A percentile compares a stretch with the other conserved stretches of the same genome.
These are phyloP conservation scores for Notamacropus eugenii DNA, from an alignment of 2,797 vertebrate genomes.

Conservation along the genomic window DNA sequence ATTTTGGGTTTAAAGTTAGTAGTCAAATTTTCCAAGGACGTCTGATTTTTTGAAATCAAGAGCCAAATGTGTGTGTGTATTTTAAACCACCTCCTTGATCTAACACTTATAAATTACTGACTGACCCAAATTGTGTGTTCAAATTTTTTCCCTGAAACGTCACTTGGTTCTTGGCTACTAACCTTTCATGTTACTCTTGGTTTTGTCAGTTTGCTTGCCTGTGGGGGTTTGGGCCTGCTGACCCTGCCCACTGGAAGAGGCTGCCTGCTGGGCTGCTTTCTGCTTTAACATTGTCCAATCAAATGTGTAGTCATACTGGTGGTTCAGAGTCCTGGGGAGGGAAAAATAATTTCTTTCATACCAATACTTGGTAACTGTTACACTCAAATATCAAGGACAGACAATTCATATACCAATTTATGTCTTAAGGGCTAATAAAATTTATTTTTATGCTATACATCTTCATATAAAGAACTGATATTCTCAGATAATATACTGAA, in stretches of 20 bases:
- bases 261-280: slow-evolving; percentile 99
- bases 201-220: slow-evolving; percentile 99
- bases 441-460: neutral
- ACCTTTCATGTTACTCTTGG: slow-evolving; percentile 99
- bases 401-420: neutral
- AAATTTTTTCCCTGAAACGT: slow-evolving; percentile 92
- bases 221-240: slow-evolving; percentile 99
- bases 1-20: slow-evolving; percentile 98
- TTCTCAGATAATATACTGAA: neutral
- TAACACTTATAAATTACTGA: slow-evolving; percentile 87
- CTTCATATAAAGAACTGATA: neutral
- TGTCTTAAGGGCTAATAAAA: neutral
- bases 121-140: slow-evolving; percentile 87
- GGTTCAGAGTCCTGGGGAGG: slow-evolving; percentile 94
- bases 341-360: slow-evolving; percentile 18
- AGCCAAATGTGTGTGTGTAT: slow-evolving; percentile 87
- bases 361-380: neutral
- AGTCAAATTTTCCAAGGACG: slow-evolving; percentile 99
- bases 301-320: slow-evolving; percentile 99
- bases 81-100: slow-evolving; percentile 91
- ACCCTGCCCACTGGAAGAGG: slow-evolving; percentile 98
- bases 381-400: neutral
- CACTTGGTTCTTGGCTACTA: slow-evolving; percentile 99
- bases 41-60: slow-evolving; percentile 92
- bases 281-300: slow-evolving; percentile 99